phyloP scores from a whole-genome alignment of 2,113 vertebrate genomes.

The Athene noctua region DNA sequence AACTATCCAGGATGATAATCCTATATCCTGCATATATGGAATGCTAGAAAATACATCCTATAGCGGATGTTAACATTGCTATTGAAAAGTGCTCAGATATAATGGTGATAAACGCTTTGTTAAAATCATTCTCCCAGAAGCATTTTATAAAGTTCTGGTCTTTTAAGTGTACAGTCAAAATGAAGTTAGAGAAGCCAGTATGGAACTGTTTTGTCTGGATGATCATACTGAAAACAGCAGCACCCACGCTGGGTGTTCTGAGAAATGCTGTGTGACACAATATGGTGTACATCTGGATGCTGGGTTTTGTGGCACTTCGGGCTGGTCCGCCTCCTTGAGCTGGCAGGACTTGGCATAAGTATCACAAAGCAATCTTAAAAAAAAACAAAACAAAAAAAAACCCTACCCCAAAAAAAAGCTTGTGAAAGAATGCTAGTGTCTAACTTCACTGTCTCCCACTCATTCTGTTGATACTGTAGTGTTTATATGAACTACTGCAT shows the following conservation, averaged over 20 bases:
- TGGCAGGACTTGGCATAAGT: not conserved
- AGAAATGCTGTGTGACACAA: not conserved
- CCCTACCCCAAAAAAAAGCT: not conserved
- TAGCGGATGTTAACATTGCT: not conserved
- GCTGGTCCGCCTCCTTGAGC: not conserved
- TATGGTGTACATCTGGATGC: not conserved
- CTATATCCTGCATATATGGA: not conserved
- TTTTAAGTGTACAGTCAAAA: not conserved
- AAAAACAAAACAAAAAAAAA: too few species aligned
- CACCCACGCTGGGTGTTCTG: not conserved
- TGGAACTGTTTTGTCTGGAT: not conserved
- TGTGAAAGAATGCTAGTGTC: not conserved
- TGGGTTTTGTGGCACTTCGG: not conserved
- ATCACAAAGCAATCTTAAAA: not conserved
- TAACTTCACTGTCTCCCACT: not conserved
- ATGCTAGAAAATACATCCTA: not conserved
- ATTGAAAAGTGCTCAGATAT: not conserved
- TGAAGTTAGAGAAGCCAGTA: not conserved
- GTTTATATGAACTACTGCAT: not conserved
- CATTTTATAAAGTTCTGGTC: too few species aligned
- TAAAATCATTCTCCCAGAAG: too few species aligned
- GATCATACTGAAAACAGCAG: not conserved
- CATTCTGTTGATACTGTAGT: not conserved
- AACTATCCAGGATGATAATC: not conserved
- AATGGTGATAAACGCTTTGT: not conserved